phyloP scores from a whole-genome alignment of 2,113 vertebrate genomes.

The Urocitellus parryii region DNA sequence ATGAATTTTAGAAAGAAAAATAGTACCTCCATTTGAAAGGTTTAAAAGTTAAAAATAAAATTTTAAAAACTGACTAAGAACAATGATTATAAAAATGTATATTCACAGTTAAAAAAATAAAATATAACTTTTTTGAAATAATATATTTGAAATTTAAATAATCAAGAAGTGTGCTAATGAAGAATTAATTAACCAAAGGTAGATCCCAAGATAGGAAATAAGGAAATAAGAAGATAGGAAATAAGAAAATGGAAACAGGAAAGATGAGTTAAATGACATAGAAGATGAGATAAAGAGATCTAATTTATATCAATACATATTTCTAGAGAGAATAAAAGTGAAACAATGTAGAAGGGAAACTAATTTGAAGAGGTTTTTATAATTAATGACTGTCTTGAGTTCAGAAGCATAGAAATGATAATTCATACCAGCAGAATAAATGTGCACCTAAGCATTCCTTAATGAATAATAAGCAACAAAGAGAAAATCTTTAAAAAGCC shows the following conservation, averaged over 20 bases:
- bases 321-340: background rate
- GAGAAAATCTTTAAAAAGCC: background rate
- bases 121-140: background rate
- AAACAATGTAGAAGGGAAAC: background rate
- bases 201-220: background rate
- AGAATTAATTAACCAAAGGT: background rate
- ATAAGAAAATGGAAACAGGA: background rate
- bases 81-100: background rate
- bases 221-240: background rate
- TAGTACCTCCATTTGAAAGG: background rate
- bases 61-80: background rate
- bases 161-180: background rate
- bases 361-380: background rate
- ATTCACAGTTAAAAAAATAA: background rate
- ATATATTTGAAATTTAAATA: background rate
- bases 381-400: background rate
- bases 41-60: background rate
- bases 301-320: background rate
- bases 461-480: background rate
- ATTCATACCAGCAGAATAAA: background rate
- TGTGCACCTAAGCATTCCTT: background rate
- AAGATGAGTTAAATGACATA: background rate
- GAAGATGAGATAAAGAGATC: background rate
- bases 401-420: background rate
- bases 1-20: background rate